Percentiles rank a stretch among this genome's conserved stretches.
Conservation (phyloP, 2,797 vertebrate genomes). For the Micrastur ruficollis region DNA sequence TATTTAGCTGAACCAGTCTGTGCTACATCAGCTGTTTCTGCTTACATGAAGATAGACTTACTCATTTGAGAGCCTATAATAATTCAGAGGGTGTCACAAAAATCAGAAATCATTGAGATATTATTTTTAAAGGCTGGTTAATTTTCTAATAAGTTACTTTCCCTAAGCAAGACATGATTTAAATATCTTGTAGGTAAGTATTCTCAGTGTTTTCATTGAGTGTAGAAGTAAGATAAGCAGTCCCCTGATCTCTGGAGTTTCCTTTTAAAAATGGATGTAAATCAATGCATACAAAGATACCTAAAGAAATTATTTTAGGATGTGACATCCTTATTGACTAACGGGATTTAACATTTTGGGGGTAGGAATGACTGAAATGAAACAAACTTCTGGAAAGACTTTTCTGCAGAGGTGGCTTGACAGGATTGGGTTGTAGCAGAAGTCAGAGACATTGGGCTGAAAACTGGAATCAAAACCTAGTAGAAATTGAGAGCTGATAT, state of each 20-base stretch:
- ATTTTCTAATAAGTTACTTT: background rate
- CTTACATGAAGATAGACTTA: background rate
- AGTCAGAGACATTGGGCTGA: background rate
- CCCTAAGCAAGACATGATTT: background rate
- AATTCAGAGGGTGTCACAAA: background rate
- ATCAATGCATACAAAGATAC: background rate
- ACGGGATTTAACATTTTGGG: background rate
- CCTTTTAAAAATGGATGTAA: background rate
- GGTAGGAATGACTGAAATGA: background rate
- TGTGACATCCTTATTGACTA: background rate
- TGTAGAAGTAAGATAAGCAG: background rate
- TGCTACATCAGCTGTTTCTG: background rate
- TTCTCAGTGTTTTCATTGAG: background rate
- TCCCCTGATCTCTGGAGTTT: background rate
- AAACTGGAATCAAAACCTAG: background rate
- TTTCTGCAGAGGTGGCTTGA: background rate
- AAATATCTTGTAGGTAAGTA: background rate
- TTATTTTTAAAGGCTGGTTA: background rate
- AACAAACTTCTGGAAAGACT: background rate
- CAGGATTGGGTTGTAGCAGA: background rate
- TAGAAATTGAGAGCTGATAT: background rate
- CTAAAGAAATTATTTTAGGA: background rate
- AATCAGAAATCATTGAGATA: background rate
- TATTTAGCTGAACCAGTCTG: background rate
- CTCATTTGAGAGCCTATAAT: background rate